A percentile compares a stretch with the other conserved stretches of the same genome.
Conservation (phyloP, 2,797 vertebrate species). For the Sebastolobus alascanus region DNA sequence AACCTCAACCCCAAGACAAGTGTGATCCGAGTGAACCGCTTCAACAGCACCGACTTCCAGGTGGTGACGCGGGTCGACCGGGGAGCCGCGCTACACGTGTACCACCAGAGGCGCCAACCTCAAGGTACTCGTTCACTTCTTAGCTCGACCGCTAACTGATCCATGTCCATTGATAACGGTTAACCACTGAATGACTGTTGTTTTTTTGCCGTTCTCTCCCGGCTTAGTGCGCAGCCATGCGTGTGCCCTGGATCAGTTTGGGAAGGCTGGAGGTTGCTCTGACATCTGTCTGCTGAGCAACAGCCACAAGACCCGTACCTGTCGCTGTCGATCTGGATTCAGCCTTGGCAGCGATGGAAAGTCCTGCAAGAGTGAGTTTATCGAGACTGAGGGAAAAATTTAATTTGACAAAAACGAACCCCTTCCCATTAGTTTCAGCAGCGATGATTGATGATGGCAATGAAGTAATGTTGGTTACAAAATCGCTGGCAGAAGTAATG, state of each 20-base stretch:
- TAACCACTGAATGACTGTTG: neutral
- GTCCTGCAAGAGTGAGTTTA: conserved; percentile 96
- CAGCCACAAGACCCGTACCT: conserved; percentile 97
- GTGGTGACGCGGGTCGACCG: conserved; percentile 95
- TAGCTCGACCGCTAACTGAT: neutral
- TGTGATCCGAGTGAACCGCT: conserved; percentile 96
- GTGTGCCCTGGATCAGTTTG: conserved; percentile 92
- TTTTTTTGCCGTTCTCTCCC: neutral
- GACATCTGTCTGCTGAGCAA: conserved; percentile 97
- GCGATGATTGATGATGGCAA: neutral
- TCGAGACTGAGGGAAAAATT: neutral
- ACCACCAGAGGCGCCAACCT: conserved; percentile 96
- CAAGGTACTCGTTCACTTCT: conserved; percentile 83
- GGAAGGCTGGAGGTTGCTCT: conserved; percentile 95
- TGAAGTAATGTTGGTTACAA: neutral
- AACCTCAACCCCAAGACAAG: conserved; percentile 97
- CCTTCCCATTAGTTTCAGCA: neutral
- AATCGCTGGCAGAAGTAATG: neutral
- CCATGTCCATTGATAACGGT: rapidly evolving
- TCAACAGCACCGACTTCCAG: conserved; percentile 96
- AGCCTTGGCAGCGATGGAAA: conserved; percentile 97
- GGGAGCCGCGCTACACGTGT: conserved; percentile 94
- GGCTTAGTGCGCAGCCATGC: conserved; percentile 93
- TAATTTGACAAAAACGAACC: neutral
- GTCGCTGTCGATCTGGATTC: conserved; percentile 96